Evolutionary conservation across 2,797 vertebrate genomes (phyloP).

Genomic region (Fratercula arctica): DNA sequence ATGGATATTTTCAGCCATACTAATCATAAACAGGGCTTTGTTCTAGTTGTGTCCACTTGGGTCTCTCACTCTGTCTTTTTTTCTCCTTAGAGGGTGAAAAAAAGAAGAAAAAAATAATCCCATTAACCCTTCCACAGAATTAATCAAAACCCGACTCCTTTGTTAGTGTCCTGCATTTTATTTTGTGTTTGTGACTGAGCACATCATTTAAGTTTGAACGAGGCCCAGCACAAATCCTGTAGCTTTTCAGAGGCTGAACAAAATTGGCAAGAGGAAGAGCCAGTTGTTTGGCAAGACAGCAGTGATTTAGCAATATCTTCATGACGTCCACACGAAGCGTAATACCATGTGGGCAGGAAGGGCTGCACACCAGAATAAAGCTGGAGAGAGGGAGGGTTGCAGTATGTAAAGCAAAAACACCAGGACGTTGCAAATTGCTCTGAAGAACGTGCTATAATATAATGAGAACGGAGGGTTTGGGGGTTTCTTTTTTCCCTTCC

Average conservation of each 20-base stretch:
- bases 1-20: conserved; percentile 79
- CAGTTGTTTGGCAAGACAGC: conserved; percentile 47
- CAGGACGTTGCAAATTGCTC: not conserved
- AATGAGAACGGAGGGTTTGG: not conserved
- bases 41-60: conserved; percentile 54
- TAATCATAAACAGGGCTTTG: conserved; percentile 71
- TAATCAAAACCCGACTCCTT: not conserved
- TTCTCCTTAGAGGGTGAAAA: not conserved
- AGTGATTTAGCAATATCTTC: conserved; percentile 55
- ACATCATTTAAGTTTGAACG: not conserved
- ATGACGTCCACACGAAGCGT: not conserved
- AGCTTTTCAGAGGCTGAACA: conserved; percentile 16
- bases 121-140: conserved; percentile 28
- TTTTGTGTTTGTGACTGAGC: not conserved
- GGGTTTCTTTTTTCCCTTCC: not conserved
- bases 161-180: not conserved
- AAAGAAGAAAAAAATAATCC: not conserved
- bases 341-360: not conserved
- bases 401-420: not conserved
- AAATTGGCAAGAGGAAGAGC: conserved; percentile 5
- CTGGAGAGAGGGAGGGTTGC: not conserved
- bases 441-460: not conserved
- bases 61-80: not conserved
- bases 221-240: not conserved
- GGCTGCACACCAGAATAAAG: not conserved